Conservation (phyloP, 2,888 invertebrate species). For the Melieria omissa region DNA sequence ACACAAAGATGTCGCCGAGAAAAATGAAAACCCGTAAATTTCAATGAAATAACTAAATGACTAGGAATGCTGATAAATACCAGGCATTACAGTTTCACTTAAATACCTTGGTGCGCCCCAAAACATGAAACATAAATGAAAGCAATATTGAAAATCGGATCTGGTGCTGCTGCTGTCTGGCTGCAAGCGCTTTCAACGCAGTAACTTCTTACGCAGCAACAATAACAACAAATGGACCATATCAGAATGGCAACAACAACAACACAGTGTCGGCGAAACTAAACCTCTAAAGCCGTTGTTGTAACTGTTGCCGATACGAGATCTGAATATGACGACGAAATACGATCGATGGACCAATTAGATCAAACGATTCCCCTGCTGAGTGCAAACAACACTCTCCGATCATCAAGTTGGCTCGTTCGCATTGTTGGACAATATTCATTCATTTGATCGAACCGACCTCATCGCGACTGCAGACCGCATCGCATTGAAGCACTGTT, state of each 20-base stretch:
- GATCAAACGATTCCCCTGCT: slow-evolving; percentile 58
- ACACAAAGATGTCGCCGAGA: slow-evolving; percentile 23
- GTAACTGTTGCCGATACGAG: neutral
- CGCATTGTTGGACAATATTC: slow-evolving; percentile 49
- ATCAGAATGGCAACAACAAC: slow-evolving; percentile 30
- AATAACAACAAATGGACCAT: slow-evolving; percentile 35
- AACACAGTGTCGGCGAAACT: slow-evolving; percentile 8
- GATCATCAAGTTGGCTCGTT: slow-evolving; percentile 51
- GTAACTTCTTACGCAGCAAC: neutral
- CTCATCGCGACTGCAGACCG: too few species aligned
- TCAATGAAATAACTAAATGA: slow-evolving; percentile 47
- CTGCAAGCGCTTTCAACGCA: too few species aligned
- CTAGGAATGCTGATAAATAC: slow-evolving; percentile 43
- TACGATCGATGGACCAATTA: slow-evolving; percentile 60
- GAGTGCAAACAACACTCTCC: slow-evolving; percentile 51
- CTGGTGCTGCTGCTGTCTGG: too few species aligned
- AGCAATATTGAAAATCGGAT: too few species aligned
- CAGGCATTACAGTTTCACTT: slow-evolving; percentile 23
- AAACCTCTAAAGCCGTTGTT: neutral
- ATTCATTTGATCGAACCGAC: slow-evolving; percentile 61
- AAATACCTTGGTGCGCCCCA: neutral
- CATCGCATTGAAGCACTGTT: too few species aligned
- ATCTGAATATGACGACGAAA: slow-evolving; percentile 42
- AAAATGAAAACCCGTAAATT: slow-evolving; percentile 44
- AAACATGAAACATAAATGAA: too few species aligned